Percentiles rank a stretch among this genome's conserved stretches.
Evolutionary conservation across 2,888 invertebrate genomes (phyloP).

Genomic region (Celastrina argiolus): DNA sequence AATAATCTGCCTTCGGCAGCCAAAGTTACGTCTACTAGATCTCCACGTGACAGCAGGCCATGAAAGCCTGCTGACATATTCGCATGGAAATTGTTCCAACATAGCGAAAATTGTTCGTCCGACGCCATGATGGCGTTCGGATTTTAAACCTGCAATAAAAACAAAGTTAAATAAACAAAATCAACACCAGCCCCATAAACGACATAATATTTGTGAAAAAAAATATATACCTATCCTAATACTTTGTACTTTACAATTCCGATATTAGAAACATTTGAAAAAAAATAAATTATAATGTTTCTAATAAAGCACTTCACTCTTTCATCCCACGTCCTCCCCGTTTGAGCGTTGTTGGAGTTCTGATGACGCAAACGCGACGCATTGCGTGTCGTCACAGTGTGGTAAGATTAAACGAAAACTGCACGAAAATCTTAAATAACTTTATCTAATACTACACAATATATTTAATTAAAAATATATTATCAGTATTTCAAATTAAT

Average conservation of each 20-base stretch:
- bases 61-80: conserved; percentile 85
- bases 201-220: background rate
- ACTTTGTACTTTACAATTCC: conserved; percentile 71
- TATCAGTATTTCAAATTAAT: background rate
- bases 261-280: conserved; percentile 72
- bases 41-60: conserved; percentile 82
- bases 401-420: conserved; percentile 40
- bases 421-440: conserved; percentile 42
- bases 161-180: conserved; percentile 17
- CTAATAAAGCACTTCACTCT: conserved; percentile 51
- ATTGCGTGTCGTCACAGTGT: conserved; percentile 61
- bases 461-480: conserved; percentile 2
- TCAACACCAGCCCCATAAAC: too few relatives aligned
- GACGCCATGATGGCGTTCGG: conserved; percentile 81
- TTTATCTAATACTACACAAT: background rate
- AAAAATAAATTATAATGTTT: conserved; percentile 50
- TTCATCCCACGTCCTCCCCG: conserved; percentile 65
- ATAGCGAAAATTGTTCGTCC: conserved; percentile 85
- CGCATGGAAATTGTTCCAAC: conserved; percentile 87
- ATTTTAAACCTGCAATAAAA: conserved; percentile 53
- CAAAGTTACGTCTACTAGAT: conserved; percentile 83
- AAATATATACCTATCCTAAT: conserved; percentile 63
- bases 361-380: conserved; percentile 72
- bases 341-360: conserved; percentile 61
- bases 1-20: conserved; percentile 84